Evolutionary conservation across 2,888 invertebrate species (phyloP), one percentile per base, ranked within the genome.

Genomic region (Hofmannophila pseudospretella): DNA sequence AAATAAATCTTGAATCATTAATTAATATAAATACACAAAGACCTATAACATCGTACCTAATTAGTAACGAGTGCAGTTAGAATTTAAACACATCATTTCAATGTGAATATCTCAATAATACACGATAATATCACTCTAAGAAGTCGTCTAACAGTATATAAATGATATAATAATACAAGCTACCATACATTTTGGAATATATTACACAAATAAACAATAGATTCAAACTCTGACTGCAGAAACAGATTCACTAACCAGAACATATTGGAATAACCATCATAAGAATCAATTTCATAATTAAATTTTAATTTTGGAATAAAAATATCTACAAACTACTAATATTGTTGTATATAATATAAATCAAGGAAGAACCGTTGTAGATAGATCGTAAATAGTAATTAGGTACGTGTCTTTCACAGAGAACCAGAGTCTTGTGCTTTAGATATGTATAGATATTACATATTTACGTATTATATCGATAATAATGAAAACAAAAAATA

Each of bases 241-340:
- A 55, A 55, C 45, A 47, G 49, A 56, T 59, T 78, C 77, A 77
- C 78, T 78, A 77, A 79, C 77, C 77, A 67, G 70, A 70, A 61
- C 66, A 63, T 42, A 56, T 72, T 69, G 75, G 70, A 74, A 76
- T 72, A 67, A 66, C 64, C 68, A 60, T 74, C 68, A 77, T 76
- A 74, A 75, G 71, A 76, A 69, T 66, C 49, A 52, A 60, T 65
- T 63, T 57, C 49, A 61, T 58, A 62, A 57, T 53, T 47, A 41
- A 50, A 49, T 39, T 41, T 51, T 54, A 51, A 42, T 50, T 49
- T 45, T 49, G 50, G 54, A 57, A 57, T 53, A 48, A 48, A 37
- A 47, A 40, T 47, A 45, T 40, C 54, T 67, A 65, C 46, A 47
- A 47, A 60, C 61, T 66, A 70, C 57, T 33, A 55, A 65, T 43